Percentiles rank a stretch among this genome's conserved stretches.
Conservation (phyloP, 2,888 invertebrate species). For the Salticus scenicus region DNA sequence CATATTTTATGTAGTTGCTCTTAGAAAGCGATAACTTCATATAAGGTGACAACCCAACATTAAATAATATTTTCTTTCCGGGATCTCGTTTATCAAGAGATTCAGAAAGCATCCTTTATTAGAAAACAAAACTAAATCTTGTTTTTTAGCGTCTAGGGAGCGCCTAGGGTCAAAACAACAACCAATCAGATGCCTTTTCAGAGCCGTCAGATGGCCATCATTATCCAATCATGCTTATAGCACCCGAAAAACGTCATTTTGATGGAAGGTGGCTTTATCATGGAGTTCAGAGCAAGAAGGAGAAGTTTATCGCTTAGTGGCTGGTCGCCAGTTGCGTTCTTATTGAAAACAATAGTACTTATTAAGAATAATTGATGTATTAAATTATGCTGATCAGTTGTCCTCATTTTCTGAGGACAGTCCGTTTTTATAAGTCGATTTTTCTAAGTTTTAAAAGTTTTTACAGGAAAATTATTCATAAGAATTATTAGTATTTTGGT, state of each 20-base stretch:
- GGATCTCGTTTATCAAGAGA: constrained; percentile 33
- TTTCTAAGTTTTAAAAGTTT: too few species aligned
- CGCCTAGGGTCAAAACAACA: constrained; percentile 48
- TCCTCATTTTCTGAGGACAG: too few species aligned
- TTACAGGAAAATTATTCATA: too few species aligned
- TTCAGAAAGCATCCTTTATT: constrained; percentile 4
- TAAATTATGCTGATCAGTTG: too few species aligned
- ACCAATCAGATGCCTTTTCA: constrained; percentile 45
- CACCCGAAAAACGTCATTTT: constrained; percentile 47
- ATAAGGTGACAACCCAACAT: constrained; percentile 13
- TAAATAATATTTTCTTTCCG: constrained; percentile 20
- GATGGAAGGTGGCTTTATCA: constrained; percentile 5
- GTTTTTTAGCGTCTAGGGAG: constrained; percentile 31
- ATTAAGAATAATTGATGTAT: too few species aligned
- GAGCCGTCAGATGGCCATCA: constrained; percentile 53
- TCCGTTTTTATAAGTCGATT: too few species aligned
- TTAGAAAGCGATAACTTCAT: constrained; percentile 20
- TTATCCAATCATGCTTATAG: constrained; percentile 58
- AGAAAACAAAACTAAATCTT: background rate
- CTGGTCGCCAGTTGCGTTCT: background rate
- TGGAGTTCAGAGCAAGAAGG: constrained; percentile 11
- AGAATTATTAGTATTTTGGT: too few species aligned
- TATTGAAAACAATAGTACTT: too few species aligned
- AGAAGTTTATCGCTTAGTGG: constrained; percentile 25
- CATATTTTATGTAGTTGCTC: too few species aligned